Evolutionary conservation across 2,888 invertebrate species (phyloP).

Genomic region (Stenodera caucasica): DNA sequence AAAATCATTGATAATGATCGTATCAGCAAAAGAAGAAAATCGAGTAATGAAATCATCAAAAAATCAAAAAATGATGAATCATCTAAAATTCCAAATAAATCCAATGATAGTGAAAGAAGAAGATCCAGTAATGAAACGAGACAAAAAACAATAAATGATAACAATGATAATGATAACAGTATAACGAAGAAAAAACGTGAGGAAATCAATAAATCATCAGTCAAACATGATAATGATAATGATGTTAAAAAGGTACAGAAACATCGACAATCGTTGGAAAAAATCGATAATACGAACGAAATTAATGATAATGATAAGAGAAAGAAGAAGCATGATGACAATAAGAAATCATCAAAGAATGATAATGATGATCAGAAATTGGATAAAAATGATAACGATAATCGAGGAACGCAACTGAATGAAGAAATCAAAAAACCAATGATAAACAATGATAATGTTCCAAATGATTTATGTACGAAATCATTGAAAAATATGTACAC

Average conservation of each 20-base stretch:
- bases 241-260: background rate
- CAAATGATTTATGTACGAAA: slow-evolving; percentile 33
- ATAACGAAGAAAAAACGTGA: background rate
- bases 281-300: background rate
- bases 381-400: slow-evolving; percentile 4
- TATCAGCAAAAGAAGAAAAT: too few species aligned
- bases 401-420: background rate
- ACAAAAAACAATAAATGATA: background rate
- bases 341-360: slow-evolving; percentile 5
- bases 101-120: background rate
- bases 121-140: background rate
- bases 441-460: background rate
- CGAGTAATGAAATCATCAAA: too few species aligned
- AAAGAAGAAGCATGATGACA: slow-evolving; percentile 4
- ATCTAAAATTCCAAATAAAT: too few species aligned
- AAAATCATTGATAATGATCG: too few species aligned
- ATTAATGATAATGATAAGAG: background rate
- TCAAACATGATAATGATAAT: background rate
- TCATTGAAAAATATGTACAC: slow-evolving; percentile 44
- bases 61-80: too few species aligned
- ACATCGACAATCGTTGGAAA: slow-evolving; percentile 2
- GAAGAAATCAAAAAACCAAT: background rate
- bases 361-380: slow-evolving; percentile 3
- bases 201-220: too few species aligned
- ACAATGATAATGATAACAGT: background rate